Evolutionary conservation across 2,797 vertebrate species (phyloP).

Genomic region (Coreius guichenoti): DNA sequence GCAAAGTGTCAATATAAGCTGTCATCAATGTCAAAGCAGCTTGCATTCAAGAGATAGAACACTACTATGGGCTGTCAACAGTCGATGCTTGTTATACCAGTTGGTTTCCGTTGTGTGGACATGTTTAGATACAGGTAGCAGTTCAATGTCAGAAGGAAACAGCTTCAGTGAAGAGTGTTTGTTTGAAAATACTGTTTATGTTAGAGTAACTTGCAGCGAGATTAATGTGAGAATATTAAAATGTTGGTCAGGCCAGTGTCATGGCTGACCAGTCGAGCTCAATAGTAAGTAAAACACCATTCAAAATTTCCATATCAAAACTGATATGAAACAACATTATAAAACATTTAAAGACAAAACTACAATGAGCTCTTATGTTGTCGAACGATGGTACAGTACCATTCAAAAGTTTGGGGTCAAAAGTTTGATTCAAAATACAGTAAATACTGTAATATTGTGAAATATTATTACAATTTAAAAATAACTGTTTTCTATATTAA

Average conservation of each 20-base stretch:
- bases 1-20: constrained; percentile 7
- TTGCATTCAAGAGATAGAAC: background rate
- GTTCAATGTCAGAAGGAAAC: background rate
- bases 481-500: too few relatives aligned
- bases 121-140: constrained; percentile 7
- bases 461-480: too few relatives aligned
- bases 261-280: background rate
- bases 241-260: background rate
- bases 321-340: background rate
- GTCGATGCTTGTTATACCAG: background rate
- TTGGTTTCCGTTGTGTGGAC: constrained; percentile 12
- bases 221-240: background rate
- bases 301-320: background rate
- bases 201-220: background rate
- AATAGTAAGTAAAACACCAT: background rate
- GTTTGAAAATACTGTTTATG: background rate
- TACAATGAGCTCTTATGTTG: background rate
- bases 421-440: too few relatives aligned
- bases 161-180: background rate
- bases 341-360: background rate
- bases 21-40: constrained; percentile 20
- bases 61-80: constrained; percentile 26
- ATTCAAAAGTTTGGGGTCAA: background rate
- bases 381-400: background rate
- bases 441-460: too few relatives aligned